Evolutionary conservation across 2,113 vertebrate genomes (phyloP).

Genomic region (Hipposideros armiger): DNA sequence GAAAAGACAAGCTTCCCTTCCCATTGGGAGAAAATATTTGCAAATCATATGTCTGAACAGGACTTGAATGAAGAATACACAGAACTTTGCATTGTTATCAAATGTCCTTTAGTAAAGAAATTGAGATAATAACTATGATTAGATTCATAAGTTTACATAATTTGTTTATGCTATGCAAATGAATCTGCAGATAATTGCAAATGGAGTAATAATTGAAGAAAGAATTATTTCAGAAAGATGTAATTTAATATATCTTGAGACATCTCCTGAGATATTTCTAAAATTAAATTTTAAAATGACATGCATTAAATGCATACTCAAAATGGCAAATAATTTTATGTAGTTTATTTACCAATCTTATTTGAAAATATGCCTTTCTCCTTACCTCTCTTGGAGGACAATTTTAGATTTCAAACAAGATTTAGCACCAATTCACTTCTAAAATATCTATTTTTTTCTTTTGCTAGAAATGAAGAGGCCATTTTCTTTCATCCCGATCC

Average conservation of each 20-base stretch:
- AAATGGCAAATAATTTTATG: background rate
- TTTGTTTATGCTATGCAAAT: constrained; percentile 25
- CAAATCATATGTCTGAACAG: background rate
- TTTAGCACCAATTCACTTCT: background rate
- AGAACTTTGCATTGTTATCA: background rate
- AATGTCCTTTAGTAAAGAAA: background rate
- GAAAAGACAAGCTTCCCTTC: background rate
- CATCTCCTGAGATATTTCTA: background rate
- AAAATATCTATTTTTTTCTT: background rate
- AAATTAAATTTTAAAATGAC: background rate
- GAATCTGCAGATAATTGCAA: background rate
- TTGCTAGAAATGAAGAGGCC: background rate
- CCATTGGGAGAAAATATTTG: background rate
- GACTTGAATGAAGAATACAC: background rate
- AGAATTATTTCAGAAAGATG: background rate
- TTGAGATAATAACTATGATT: background rate
- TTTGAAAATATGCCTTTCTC: background rate
- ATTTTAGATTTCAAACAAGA: background rate
- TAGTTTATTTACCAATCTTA: background rate
- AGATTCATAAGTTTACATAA: background rate
- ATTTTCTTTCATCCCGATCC: background rate
- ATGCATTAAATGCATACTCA: background rate
- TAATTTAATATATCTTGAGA: constrained; percentile 32
- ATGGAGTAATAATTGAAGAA: background rate
- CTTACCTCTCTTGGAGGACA: background rate